These are phyloP conservation scores for Tichodroma muraria DNA, from an alignment of 2,113 vertebrate genomes.

Conservation along the genomic window DNA sequence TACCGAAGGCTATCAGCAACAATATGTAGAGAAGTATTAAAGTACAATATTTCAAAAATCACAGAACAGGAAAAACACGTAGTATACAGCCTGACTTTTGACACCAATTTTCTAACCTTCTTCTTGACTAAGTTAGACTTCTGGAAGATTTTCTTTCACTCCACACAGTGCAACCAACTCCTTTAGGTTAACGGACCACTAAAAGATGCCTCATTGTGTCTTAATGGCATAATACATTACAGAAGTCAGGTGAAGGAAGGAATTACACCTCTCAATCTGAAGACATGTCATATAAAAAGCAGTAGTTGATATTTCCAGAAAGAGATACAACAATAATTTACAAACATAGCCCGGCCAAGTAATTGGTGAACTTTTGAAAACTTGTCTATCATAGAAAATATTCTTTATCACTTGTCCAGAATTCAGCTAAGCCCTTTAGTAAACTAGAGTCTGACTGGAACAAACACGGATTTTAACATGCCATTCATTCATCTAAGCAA, in stretches of 20 bases:
- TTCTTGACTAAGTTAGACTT: neutral
- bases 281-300: neutral
- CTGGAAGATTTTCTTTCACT: neutral
- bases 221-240: conserved; percentile 32
- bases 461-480: neutral
- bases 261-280: conserved; percentile 21
- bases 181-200: conserved; percentile 31
- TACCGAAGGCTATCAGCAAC: neutral
- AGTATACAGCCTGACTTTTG: neutral
- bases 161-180: neutral
- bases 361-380: neutral
- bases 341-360: neutral
- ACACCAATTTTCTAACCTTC: neutral
- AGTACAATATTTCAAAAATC: neutral
- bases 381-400: neutral
- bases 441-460: neutral
- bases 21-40: neutral
- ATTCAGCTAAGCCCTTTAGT: neutral
- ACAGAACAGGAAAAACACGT: neutral
- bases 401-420: neutral
- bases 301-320: neutral
- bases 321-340: neutral
- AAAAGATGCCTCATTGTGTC: conserved; percentile 46
- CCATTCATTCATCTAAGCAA: neutral
- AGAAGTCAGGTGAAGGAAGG: conserved; percentile 20